Evolutionary conservation across 1,140 invertebrate genomes (phyloP).

Genomic region (Drosophila truncata): DNA sequence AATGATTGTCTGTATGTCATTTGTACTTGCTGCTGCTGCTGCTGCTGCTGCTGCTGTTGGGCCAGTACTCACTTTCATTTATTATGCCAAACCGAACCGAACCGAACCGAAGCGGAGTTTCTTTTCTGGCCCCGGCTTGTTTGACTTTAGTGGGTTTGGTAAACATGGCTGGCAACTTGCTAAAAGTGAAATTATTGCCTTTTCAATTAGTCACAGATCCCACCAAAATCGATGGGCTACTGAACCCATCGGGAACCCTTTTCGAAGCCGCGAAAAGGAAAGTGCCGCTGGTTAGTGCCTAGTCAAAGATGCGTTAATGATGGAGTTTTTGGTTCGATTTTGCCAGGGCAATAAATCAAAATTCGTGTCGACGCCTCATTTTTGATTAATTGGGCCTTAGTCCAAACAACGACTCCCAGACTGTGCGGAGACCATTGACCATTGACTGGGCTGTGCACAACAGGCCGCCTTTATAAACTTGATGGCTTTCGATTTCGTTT

Average conservation of each 20-base stretch:
- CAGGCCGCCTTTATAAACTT: conserved; percentile 34
- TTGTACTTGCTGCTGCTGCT: conserved; percentile 51
- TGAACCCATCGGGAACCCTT: conserved; percentile 31
- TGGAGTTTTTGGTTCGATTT: conserved; percentile 38
- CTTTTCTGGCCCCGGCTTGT: conserved; percentile 53
- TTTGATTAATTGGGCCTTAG: conserved; percentile 64
- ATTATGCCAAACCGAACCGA: conserved; percentile 39
- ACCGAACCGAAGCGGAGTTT: conserved; percentile 53
- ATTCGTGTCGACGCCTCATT: conserved; percentile 34
- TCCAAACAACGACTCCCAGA: conserved; percentile 37
- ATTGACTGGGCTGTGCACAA: conserved; percentile 25
- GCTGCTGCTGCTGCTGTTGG: conserved; percentile 34
- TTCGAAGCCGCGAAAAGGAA: conserved; percentile 20
- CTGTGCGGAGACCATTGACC: conserved; percentile 35
- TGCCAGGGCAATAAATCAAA: conserved; percentile 53
- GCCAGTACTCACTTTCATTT: conserved; percentile 77
- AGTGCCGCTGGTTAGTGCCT: conserved; percentile 7
- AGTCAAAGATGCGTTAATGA: conserved; percentile 20
- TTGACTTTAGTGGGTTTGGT: conserved; percentile 39
- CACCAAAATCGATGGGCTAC: conserved; percentile 26
- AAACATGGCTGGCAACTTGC: conserved; percentile 67
- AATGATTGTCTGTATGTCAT: conserved; percentile 52
- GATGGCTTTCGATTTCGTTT: conserved; percentile 73
- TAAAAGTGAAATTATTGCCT: conserved; percentile 81
- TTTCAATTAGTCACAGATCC: conserved; percentile 66